Evolutionary conservation across 2,113 vertebrate species (phyloP).

Genomic region (Scomber scombrus): DNA sequence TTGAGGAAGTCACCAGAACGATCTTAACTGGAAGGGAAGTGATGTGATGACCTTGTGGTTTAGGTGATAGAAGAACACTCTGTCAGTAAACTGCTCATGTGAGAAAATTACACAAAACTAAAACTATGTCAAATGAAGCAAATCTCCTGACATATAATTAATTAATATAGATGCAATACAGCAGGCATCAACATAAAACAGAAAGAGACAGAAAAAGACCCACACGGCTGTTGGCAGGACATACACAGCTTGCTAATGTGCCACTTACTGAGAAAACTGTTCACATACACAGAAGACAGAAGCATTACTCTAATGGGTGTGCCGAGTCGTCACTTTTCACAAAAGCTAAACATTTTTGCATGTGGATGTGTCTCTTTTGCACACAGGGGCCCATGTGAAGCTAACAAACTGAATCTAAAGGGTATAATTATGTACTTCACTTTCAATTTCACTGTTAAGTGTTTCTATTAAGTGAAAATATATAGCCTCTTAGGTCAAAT

Average conservation of each 20-base stretch:
- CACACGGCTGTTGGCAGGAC: background rate
- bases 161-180: background rate
- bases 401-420: background rate
- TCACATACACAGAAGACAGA: background rate
- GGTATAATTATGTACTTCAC: background rate
- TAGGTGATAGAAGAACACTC: background rate
- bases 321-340: conserved; percentile 12
- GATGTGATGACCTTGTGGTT: background rate
- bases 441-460: background rate
- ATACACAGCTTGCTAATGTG: background rate
- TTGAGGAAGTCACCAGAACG: conserved; percentile 46
- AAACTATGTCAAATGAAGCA: background rate
- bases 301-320: background rate
- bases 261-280: conserved; percentile 3
- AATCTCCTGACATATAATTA: background rate
- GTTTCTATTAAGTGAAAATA: conserved; percentile 1
- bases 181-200: background rate
- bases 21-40: conserved; percentile 20
- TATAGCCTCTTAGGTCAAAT: background rate
- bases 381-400: background rate
- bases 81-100: background rate
- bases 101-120: no score
- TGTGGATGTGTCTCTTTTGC: conserved; percentile 3
- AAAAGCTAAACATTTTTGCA: background rate
- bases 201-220: background rate